Conservation (phyloP, 2,797 vertebrate species). For the Rhynchotus rufescens region DNA sequence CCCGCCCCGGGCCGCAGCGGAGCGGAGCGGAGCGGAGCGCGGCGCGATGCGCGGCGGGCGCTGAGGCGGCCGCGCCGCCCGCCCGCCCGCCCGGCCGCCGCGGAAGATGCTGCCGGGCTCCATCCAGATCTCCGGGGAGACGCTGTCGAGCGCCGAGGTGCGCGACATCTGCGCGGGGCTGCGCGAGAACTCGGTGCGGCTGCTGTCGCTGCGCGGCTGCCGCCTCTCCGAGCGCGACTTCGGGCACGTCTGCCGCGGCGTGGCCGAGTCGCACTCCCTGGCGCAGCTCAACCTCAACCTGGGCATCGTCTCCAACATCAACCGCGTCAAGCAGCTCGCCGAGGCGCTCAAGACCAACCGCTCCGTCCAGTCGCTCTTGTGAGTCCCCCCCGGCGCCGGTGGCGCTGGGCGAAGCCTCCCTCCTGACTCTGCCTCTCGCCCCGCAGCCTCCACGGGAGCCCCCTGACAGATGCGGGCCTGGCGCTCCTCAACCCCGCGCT, state of each 20-base stretch:
- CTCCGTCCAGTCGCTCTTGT: conserved; percentile 95
- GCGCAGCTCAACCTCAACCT: conserved; percentile 96
- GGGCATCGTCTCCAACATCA: conserved; percentile 89
- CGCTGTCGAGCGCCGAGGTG: conserved; percentile 91
- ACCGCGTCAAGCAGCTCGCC: conserved; percentile 89
- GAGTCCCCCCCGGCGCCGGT: conserved; percentile 73
- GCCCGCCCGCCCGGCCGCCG: no score
- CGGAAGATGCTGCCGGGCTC: conserved; percentile 91
- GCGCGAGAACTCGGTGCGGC: conserved; percentile 89
- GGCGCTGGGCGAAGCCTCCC: background rate
- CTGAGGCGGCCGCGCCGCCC: background rate
- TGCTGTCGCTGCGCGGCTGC: conserved; percentile 93
- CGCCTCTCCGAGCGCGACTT: conserved; percentile 94
- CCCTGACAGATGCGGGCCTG: conserved; percentile 90
- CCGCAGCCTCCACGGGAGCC: conserved; percentile 92
- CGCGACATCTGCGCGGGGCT: conserved; percentile 93
- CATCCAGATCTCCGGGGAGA: conserved; percentile 95
- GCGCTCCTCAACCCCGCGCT: conserved; percentile 90
- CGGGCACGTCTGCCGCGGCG: conserved; percentile 89
- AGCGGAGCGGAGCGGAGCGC: background rate
- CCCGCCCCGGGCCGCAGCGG: background rate
- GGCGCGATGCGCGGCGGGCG: background rate
- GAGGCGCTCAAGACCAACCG: conserved; percentile 91
- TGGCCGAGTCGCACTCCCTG: conserved; percentile 87
- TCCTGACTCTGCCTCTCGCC: conserved; percentile 53